These are phyloP conservation scores for Enteromius paludinosus DNA, from an alignment of 2,797 vertebrate species.

Conservation along the genomic window DNA sequence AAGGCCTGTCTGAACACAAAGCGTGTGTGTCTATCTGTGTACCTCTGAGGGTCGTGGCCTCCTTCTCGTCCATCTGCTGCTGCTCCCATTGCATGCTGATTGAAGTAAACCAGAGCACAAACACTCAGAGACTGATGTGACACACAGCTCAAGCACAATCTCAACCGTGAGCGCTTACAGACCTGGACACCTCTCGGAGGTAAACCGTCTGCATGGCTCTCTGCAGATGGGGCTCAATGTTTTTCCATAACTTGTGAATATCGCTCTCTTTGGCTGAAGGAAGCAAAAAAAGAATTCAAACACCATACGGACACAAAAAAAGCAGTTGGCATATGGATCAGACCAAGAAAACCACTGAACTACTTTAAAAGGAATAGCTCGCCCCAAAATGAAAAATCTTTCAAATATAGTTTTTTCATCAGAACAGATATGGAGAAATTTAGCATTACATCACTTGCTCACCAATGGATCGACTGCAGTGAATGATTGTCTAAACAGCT, in stretches of 20 bases:
- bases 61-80: slow-evolving; percentile 83
- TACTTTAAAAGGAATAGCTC: not conserved
- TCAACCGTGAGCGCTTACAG: slow-evolving; percentile 31
- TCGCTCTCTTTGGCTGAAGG: slow-evolving; percentile 88
- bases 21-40: slow-evolving; percentile 47
- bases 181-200: slow-evolving; percentile 96
- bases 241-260: slow-evolving; percentile 93
- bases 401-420: not conserved
- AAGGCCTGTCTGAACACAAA: slow-evolving; percentile 12
- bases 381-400: not conserved
- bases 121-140: slow-evolving; percentile 7
- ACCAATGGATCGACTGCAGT: no score
- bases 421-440: not conserved
- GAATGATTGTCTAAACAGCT: not conserved
- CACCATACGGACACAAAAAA: not conserved
- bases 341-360: not conserved
- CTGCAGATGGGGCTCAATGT: slow-evolving; percentile 97
- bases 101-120: not conserved
- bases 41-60: slow-evolving; percentile 87
- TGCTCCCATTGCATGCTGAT: slow-evolving; percentile 92
- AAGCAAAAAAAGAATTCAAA: not conserved
- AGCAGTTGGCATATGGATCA: not conserved
- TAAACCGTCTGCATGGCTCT: slow-evolving; percentile 98
- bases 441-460: no score
- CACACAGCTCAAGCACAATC: not conserved